Evolutionary conservation across 1,140 invertebrate species (phyloP).

Genomic region (Ceratitis capitata): DNA sequence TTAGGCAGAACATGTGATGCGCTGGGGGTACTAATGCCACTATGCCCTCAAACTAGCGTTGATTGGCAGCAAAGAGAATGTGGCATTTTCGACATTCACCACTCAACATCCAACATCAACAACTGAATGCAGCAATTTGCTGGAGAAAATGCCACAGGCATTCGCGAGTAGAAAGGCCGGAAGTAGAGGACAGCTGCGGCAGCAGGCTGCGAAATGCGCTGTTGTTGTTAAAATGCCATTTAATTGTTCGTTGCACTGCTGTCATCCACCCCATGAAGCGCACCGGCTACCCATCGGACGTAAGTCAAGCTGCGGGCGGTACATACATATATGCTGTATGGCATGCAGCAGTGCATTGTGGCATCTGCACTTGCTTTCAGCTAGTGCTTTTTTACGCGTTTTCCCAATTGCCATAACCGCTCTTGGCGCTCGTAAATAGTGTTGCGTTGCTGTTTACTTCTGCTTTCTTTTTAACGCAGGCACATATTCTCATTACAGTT

Average conservation of each 20-base stretch:
- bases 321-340: not conserved
- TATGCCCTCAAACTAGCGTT: not conserved
- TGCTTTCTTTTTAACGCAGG: not conserved
- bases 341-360: not conserved
- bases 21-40: not conserved
- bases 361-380: no score
- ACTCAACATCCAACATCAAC: not conserved
- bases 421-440: not conserved
- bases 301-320: not conserved
- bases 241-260: not conserved
- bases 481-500: not conserved
- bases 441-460: not conserved
- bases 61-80: not conserved
- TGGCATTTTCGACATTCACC: not conserved
- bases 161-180: not conserved
- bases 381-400: no score
- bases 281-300: not conserved
- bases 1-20: no score
- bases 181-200: not conserved
- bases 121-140: not conserved
- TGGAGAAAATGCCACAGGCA: not conserved
- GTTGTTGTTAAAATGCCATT: not conserved
- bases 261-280: not conserved
- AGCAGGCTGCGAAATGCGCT: not conserved
- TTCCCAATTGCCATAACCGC: no score